Base-by-base conservation (phyloP, 1,140 invertebrate species). In the Drosophila ambigua region DNA sequence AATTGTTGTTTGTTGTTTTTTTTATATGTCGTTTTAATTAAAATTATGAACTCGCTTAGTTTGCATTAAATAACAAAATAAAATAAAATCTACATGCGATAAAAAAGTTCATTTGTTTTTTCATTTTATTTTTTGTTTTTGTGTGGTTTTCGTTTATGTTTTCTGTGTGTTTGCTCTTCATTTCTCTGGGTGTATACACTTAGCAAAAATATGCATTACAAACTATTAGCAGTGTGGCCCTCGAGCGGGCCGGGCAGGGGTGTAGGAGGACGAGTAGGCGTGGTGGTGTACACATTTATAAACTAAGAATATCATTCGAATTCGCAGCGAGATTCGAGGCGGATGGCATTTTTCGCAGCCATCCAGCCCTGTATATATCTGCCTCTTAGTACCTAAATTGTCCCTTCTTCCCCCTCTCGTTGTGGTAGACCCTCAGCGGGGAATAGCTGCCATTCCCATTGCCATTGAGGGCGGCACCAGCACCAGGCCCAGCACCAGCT, bases 381-480 rank as follows among this genome's bases (percentile, higher is more conserved):
- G 15, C 9, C 44, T 45, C 79, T 95, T 93, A 96, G 91, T 96
- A 96, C 90, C 95, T 94, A 92, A 96, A 96, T 89, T 96, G 95
- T 66, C 95, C 95, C 92, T 96, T 96, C 88, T 94, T 94, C 55
- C 95, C 95, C 87, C 95, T 93, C 77, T 95, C 95, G 79, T 96
- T 96, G 91, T 96, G 95, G 77, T 96, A 96, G 2, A 96, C 95
- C 79, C 95, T 93, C 79, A 96, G 93, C 5, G 96, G 95, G 13
- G 95, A 95, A 82, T 96, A 96, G 77, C 93, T 95, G 35, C 95
- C 95, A 60, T 83, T 78, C 45, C 77, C 89, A 51, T 82, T 87
- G 9, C 81, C 79, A 15, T 74, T 78, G 1, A 76, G 63, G 7
- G 67, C 58, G 41, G 79, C 82, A 20, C 63, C 71, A 16, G 75